Conservation (phyloP, 1,140 invertebrate species). For the Venustaconcha ellipsiformis region DNA sequence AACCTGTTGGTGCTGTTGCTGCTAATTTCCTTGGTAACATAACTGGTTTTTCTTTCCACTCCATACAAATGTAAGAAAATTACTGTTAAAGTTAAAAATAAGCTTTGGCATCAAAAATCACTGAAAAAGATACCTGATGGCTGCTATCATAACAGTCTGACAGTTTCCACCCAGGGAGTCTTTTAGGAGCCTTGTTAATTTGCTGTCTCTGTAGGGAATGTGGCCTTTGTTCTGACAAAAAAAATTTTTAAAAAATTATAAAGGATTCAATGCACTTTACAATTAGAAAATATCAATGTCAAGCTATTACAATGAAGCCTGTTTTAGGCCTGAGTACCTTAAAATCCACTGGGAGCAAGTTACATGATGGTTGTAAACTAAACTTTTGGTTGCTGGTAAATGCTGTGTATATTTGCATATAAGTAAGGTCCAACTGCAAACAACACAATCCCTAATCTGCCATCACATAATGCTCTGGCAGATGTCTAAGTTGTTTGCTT, state of each 20-base stretch:
- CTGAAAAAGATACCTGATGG: constrained; percentile 79
- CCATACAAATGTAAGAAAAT: too few relatives aligned
- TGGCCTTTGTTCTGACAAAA: constrained; percentile 72
- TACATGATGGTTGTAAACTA: too few relatives aligned
- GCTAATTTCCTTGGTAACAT: too few relatives aligned
- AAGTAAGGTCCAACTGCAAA: too few relatives aligned
- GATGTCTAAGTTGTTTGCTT: too few relatives aligned
- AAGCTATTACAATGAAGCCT: neutral
- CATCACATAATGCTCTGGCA: too few relatives aligned
- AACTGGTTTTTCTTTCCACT: too few relatives aligned
- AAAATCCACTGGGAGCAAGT: neutral
- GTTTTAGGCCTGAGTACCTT: neutral
- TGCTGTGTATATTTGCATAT: too few relatives aligned
- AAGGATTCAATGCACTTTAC: neutral
- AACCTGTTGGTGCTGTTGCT: too few relatives aligned
- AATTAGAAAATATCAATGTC: neutral
- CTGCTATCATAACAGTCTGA: constrained; percentile 95
- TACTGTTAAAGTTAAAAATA: too few relatives aligned
- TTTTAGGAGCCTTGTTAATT: constrained; percentile 92
- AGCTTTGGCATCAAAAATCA: constrained; percentile 40
- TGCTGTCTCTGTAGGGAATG: constrained; percentile 95
- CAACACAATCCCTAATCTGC: too few relatives aligned
- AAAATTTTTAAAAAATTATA: constrained; percentile 2
- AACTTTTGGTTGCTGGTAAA: too few relatives aligned
- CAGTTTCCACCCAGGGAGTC: constrained; percentile 94